A percentile compares a stretch with the other conserved stretches of the same genome.
phyloP scores from a whole-genome alignment of 2,888 invertebrate genomes.

The Tachina grossa region DNA sequence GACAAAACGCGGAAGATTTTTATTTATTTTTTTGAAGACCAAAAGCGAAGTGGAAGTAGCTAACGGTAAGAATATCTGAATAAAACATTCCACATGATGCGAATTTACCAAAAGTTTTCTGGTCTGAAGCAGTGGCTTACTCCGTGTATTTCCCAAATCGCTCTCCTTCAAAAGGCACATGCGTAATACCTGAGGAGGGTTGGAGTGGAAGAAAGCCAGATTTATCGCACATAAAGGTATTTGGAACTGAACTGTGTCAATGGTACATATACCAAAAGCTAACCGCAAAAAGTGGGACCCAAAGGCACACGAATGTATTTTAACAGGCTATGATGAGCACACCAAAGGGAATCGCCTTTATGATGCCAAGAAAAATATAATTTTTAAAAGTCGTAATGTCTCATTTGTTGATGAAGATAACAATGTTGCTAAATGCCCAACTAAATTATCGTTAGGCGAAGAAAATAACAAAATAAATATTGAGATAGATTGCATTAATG shows the following conservation, averaged over 20 bases:
- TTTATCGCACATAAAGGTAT: constrained; percentile 56
- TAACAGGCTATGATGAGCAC: constrained; percentile 58
- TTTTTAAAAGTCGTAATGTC: too few species aligned
- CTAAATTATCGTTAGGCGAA: too few species aligned
- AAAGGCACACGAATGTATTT: constrained; percentile 56
- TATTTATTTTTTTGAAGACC: constrained; percentile 38
- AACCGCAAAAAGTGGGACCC: constrained; percentile 61
- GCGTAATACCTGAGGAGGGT: constrained; percentile 58
- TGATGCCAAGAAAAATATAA: constrained; percentile 18
- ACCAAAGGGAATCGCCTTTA: constrained; percentile 61
- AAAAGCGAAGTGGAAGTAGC: constrained; percentile 63
- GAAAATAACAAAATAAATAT: too few species aligned
- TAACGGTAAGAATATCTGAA: constrained; percentile 21
- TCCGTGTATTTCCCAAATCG: constrained; percentile 70
- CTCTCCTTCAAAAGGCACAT: constrained; percentile 51
- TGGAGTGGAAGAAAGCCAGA: constrained; percentile 59
- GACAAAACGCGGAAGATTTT: constrained; percentile 47
- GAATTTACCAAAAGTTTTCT: constrained; percentile 53
- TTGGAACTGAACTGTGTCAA: constrained; percentile 51
- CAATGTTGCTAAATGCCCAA: too few species aligned
- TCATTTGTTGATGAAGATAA: too few species aligned
- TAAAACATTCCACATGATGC: constrained; percentile 58
- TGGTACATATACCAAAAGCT: constrained; percentile 45
- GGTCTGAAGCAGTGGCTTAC: constrained; percentile 73
- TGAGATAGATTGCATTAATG: too few species aligned